Percentiles rank a stretch among this genome's conserved stretches.
These are phyloP conservation scores for Andrena marginata DNA, from an alignment of 2,888 invertebrate species.

Conservation along the genomic window DNA sequence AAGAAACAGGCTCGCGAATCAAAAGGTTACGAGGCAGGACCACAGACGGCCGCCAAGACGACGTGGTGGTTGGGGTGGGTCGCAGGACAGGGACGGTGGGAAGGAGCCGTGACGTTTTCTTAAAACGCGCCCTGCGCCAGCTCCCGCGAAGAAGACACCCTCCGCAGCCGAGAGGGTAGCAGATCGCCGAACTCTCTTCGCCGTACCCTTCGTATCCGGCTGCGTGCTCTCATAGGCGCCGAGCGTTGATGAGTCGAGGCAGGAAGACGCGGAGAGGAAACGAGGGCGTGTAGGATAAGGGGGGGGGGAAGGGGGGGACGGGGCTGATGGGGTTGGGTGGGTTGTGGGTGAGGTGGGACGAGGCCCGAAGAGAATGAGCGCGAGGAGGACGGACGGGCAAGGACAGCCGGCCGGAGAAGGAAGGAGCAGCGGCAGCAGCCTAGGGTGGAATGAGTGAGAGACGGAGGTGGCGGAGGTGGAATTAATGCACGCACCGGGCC, in stretches of 20 bases:
- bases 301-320: conserved; percentile 21
- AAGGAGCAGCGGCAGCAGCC: conserved; percentile 8
- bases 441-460: conserved; percentile 52
- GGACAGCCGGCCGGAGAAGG: conserved; percentile 41
- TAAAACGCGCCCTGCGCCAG: conserved; percentile 65
- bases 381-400: conserved; percentile 58
- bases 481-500: conserved; percentile 84
- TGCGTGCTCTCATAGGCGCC: conserved; percentile 74
- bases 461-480: conserved; percentile 76
- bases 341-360: conserved; percentile 61
- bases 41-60: background rate
- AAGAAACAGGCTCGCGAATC: background rate
- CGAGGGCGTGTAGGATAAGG: conserved; percentile 63
- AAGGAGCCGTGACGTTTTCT: conserved; percentile 67
- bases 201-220: conserved; percentile 67
- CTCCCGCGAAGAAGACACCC: conserved; percentile 37
- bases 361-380: conserved; percentile 68
- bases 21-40: conserved; percentile 8
- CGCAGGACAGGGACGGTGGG: conserved; percentile 4
- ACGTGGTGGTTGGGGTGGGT: background rate
- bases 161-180: conserved; percentile 54
- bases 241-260: conserved; percentile 80
- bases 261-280: conserved; percentile 75
- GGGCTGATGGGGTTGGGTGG: conserved; percentile 33
- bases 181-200: conserved; percentile 64